Conservation (phyloP, 2,797 vertebrate genomes). For the Eleutherodactylus coqui region DNA sequence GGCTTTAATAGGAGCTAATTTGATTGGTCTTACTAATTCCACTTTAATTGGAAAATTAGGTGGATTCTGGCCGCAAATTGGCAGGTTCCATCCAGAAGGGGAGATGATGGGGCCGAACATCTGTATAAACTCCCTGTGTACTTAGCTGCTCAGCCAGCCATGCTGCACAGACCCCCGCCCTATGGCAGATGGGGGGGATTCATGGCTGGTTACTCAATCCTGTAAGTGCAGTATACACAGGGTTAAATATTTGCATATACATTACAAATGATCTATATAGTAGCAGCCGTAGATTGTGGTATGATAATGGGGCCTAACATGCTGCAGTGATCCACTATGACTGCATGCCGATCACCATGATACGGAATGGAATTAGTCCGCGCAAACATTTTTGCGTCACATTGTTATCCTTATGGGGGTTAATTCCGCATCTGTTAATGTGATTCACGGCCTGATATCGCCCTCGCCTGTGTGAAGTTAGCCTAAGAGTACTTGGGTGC, state of each 20-base stretch:
- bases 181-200: not conserved
- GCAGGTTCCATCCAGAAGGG: slow-evolving; percentile 69
- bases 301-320: too few relatives aligned
- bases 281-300: not conserved
- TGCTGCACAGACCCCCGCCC: slow-evolving; percentile 20
- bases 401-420: too few relatives aligned
- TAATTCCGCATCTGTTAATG: too few relatives aligned
- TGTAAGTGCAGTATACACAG: not conserved
- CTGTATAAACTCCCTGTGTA: slow-evolving; percentile 67
- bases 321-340: too few relatives aligned
- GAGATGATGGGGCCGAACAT: slow-evolving; percentile 68
- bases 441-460: too few relatives aligned
- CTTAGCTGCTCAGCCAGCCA: slow-evolving; percentile 27
- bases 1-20: slow-evolving; percentile 85
- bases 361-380: too few relatives aligned
- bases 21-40: slow-evolving; percentile 85
- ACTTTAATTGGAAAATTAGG: slow-evolving; percentile 84
- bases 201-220: slow-evolving; percentile 53
- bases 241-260: not conserved
- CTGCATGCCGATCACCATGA: too few relatives aligned
- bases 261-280: not conserved
- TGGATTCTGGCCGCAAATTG: slow-evolving; percentile 76
- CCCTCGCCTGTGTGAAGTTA: too few relatives aligned
- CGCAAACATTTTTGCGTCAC: too few relatives aligned
- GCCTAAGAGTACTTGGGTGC: too few relatives aligned